phyloP scores from a whole-genome alignment of 2,888 invertebrate species.

The Napeogenes sylphis region DNA sequence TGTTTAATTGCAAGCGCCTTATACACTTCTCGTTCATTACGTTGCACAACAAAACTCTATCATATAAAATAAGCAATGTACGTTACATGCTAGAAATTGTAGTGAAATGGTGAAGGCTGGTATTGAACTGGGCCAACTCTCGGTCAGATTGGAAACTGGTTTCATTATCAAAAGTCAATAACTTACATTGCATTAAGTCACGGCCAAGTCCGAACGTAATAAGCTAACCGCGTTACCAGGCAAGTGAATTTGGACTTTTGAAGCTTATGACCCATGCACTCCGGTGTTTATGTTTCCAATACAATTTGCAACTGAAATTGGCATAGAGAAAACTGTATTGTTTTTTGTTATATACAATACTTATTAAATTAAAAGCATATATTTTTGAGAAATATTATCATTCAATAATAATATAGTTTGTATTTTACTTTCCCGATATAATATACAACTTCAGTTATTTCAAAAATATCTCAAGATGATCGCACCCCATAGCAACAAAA shows the following conservation, averaged over 20 bases:
- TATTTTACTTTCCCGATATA: too few species aligned
- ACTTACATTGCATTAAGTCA: constrained; percentile 76
- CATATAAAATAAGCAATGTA: constrained; percentile 50
- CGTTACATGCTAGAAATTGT: constrained; percentile 37
- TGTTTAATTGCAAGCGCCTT: constrained; percentile 20
- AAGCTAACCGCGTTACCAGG: constrained; percentile 39
- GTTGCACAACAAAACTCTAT: constrained; percentile 13
- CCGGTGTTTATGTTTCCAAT: neutral
- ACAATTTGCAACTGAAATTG: neutral
- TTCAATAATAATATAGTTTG: too few species aligned
- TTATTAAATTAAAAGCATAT: too few species aligned
- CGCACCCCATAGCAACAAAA: constrained; percentile 4
- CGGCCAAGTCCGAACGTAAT: constrained; percentile 65
- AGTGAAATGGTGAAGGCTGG: constrained; percentile 46
- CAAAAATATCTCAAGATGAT: neutral
- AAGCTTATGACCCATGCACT: constrained; percentile 2
- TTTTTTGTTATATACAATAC: too few species aligned
- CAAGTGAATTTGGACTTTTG: constrained; percentile 12
- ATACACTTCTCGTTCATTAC: constrained; percentile 47
- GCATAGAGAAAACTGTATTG: neutral
- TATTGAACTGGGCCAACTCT: constrained; percentile 72
- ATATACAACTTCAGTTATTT: too few species aligned
- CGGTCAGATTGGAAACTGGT: constrained; percentile 74
- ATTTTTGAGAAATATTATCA: too few species aligned
- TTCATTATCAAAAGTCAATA: constrained; percentile 78